These are phyloP conservation scores for Ophion obscuratus DNA, from an alignment of 2,888 invertebrate genomes.

Conservation along the genomic window DNA sequence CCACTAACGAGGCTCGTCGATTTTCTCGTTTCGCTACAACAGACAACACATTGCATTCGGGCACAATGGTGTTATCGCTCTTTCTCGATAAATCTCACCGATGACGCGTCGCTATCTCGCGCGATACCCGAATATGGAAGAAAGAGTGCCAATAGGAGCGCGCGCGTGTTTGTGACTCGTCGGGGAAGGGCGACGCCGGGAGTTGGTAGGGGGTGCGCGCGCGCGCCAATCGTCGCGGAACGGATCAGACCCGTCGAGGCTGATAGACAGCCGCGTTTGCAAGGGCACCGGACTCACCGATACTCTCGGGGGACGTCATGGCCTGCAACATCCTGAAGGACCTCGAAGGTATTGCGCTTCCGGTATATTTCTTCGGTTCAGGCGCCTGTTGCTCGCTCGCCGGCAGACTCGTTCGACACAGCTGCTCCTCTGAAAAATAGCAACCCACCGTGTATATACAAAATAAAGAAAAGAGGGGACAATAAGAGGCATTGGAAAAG, in stretches of 20 bases:
- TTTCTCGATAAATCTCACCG: constrained; percentile 50
- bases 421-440: constrained; percentile 47
- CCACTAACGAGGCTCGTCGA: constrained; percentile 81
- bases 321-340: constrained; percentile 92
- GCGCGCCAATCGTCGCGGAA: background rate
- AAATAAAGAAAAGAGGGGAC: background rate
- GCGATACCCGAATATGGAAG: background rate
- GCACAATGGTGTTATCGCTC: constrained; percentile 70
- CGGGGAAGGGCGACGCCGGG: background rate
- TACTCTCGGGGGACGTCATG: constrained; percentile 89
- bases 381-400: constrained; percentile 88
- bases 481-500: constrained; percentile 40
- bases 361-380: constrained; percentile 90
- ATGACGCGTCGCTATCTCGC: constrained; percentile 17
- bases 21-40: constrained; percentile 83
- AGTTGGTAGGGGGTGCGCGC: background rate
- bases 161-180: background rate
- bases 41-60: constrained; percentile 83
- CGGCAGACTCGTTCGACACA: constrained; percentile 84
- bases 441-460: background rate
- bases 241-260: constrained; percentile 27
- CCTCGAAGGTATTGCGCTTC: constrained; percentile 92
- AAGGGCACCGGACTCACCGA: constrained; percentile 85
- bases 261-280: background rate
- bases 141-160: background rate